Conservation (phyloP, 2,888 invertebrate genomes). For the Homarus gammarus region DNA sequence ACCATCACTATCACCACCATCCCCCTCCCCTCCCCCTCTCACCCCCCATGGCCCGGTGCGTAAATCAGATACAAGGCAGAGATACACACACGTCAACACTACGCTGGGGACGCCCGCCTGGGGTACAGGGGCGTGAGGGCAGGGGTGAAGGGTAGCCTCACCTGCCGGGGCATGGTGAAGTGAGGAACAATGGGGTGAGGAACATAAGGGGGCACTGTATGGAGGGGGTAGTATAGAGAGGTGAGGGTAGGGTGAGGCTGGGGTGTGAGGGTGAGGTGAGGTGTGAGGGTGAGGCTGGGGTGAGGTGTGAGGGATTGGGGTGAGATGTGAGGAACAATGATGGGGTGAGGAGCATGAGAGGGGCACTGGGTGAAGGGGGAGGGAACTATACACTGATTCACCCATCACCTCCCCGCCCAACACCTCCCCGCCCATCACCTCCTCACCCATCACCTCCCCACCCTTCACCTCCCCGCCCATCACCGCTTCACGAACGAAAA, state of each 20-base stretch:
- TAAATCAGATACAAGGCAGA: slow-evolving; percentile 32
- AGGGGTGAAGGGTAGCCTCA: neutral
- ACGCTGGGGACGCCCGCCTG: neutral
- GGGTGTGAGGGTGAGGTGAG: neutral
- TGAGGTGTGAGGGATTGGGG: neutral
- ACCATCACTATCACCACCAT: neutral
- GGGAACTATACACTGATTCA: too few relatives aligned
- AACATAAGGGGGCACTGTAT: neutral
- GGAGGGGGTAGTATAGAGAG: too few relatives aligned
- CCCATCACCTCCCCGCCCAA: too few relatives aligned
- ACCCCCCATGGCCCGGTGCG: neutral
- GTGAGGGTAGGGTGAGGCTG: neutral
- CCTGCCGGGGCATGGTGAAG: neutral
- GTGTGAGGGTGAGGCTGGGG: neutral
- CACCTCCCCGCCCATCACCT: too few relatives aligned
- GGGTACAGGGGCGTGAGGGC: neutral
- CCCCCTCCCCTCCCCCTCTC: neutral
- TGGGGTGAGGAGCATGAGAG: neutral
- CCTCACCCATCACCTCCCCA: too few relatives aligned
- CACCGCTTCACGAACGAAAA: too few relatives aligned
- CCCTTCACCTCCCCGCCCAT: too few relatives aligned
- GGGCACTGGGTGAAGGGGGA: neutral
- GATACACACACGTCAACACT: slow-evolving; percentile 17
- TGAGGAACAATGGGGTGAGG: neutral
- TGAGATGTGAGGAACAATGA: neutral